These are phyloP conservation scores for Amiota communis DNA, from an alignment of 2,888 invertebrate genomes.

Conservation along the genomic window DNA sequence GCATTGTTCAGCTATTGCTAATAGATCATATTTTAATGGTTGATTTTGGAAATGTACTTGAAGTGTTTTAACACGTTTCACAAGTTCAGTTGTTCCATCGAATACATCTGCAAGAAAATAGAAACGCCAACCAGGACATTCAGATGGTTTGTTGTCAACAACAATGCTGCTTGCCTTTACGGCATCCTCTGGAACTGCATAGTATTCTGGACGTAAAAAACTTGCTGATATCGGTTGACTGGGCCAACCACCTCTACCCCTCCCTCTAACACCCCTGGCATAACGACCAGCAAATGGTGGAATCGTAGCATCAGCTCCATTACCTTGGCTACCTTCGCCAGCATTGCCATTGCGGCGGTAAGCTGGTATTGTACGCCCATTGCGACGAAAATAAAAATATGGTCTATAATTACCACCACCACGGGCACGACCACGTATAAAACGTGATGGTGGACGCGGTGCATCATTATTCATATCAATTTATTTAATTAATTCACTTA, in stretches of 20 bases:
- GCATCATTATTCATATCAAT: slow-evolving; percentile 52
- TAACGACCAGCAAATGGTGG: slow-evolving; percentile 4
- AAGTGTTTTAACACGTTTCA: slow-evolving; percentile 75
- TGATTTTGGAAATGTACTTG: slow-evolving; percentile 75
- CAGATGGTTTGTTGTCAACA: slow-evolving; percentile 53
- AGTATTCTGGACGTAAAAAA: slow-evolving; percentile 60
- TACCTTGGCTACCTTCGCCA: neutral
- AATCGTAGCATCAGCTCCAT: neutral
- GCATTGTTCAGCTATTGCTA: slow-evolving; percentile 47
- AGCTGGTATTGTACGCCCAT: slow-evolving; percentile 65
- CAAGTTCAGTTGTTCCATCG: slow-evolving; percentile 73
- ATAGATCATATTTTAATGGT: slow-evolving; percentile 53
- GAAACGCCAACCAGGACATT: slow-evolving; percentile 83
- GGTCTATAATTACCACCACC: slow-evolving; percentile 61
- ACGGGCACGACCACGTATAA: slow-evolving; percentile 59
- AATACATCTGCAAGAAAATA: slow-evolving; percentile 83
- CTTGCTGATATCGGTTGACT: slow-evolving; percentile 43
- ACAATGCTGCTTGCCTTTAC: slow-evolving; percentile 55
- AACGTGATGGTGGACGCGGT: slow-evolving; percentile 50
- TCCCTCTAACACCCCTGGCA: neutral
- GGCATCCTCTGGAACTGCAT: slow-evolving; percentile 57
- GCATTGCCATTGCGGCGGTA: slow-evolving; percentile 40
- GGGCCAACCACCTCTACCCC: neutral
- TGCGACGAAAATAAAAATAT: slow-evolving; percentile 66
- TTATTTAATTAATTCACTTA: neutral